These are phyloP conservation scores for Cettia cetti DNA, from an alignment of 2,113 vertebrate genomes.

Conservation along the genomic window DNA sequence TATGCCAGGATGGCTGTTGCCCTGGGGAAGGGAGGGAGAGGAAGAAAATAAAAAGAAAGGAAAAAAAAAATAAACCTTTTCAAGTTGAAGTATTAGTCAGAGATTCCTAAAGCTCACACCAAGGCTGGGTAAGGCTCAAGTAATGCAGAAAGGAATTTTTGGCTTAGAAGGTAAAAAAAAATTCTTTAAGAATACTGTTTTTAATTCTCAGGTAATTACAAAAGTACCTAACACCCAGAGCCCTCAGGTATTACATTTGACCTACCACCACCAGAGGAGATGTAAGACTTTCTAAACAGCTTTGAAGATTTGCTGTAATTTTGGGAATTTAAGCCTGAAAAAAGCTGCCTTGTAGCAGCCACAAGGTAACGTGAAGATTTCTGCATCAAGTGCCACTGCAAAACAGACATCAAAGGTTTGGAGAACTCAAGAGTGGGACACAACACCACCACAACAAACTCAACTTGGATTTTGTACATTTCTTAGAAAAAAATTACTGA, in stretches of 20 bases:
- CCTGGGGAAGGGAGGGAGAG: slow-evolving; percentile 46
- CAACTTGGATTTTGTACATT: neutral
- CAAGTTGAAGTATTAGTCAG: neutral
- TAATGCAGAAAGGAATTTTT: neutral
- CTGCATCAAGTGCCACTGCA: neutral
- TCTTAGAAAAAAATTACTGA: neutral
- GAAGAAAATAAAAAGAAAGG: neutral
- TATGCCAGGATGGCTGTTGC: slow-evolving; percentile 97
- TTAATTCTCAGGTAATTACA: neutral
- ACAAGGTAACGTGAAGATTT: neutral
- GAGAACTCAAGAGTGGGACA: neutral
- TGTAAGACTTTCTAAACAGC: neutral
- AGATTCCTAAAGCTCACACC: neutral
- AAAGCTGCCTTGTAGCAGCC: neutral
- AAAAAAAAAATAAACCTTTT: neutral
- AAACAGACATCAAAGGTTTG: neutral
- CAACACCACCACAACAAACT: neutral
- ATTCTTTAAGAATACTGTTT: neutral
- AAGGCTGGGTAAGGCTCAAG: neutral
- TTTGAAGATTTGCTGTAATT: neutral
- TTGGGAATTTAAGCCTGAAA: neutral
- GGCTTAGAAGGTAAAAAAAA: neutral
- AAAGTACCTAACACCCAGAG: neutral
- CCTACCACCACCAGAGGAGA: neutral
- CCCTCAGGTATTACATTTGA: neutral